Evolutionary conservation across 2,113 vertebrate species (phyloP).

Genomic region (Chroicocephalus ridibundus): DNA sequence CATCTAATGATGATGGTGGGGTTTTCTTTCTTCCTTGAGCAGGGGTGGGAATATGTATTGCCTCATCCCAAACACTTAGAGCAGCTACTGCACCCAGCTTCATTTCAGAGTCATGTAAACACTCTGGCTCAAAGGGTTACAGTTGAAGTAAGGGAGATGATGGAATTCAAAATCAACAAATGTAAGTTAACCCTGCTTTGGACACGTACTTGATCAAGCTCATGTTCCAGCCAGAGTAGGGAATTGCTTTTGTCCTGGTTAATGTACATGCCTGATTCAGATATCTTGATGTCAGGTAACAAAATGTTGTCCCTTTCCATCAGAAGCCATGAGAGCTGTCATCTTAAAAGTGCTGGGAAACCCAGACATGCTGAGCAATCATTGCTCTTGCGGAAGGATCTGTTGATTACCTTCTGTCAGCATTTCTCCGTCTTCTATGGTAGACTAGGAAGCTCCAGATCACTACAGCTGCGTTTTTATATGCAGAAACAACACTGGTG

Average conservation of each 20-base stretch:
- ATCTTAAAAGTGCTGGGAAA: background rate
- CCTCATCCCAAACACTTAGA: background rate
- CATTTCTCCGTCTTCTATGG: background rate
- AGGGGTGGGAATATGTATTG: background rate
- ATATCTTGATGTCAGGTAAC: background rate
- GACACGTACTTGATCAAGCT: background rate
- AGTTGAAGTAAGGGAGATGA: background rate
- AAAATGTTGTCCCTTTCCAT: background rate
- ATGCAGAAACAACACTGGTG: background rate
- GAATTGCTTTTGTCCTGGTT: background rate
- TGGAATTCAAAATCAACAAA: background rate
- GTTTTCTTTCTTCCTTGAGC: background rate
- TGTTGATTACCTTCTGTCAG: background rate
- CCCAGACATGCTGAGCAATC: background rate
- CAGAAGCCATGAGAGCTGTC: background rate
- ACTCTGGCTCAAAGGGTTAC: background rate
- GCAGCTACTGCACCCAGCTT: background rate
- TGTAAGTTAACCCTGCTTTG: background rate
- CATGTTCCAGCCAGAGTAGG: background rate
- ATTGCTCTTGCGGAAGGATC: fast-evolving
- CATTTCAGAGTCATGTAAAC: background rate
- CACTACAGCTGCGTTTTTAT: background rate
- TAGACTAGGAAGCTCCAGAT: background rate
- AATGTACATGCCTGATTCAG: fast-evolving
- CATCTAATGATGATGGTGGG: fast-evolving